phyloP scores from a whole-genome alignment of 1,140 invertebrate genomes.

The Globodera ellingtonae region DNA sequence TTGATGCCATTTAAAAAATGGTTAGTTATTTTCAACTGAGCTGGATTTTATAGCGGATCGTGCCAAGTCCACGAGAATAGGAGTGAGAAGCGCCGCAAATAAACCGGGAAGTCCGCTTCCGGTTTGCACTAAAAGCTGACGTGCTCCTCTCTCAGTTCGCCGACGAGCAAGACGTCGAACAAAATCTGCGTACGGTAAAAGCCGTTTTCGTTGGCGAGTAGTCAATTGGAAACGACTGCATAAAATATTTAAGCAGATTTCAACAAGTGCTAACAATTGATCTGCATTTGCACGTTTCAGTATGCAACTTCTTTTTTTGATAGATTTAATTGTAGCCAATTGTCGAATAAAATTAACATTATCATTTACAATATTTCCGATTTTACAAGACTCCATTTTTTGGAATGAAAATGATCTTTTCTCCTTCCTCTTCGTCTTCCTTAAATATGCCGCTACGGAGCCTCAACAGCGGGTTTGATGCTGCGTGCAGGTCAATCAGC shows the following conservation, averaged over 20 bases:
- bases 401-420: slow-evolving; percentile 27
- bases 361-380: slow-evolving; percentile 12
- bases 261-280: slow-evolving; percentile 19
- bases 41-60: background rate
- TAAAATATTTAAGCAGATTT: slow-evolving; percentile 11
- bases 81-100: slow-evolving; percentile 7
- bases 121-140: background rate
- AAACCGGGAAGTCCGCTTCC: background rate
- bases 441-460: slow-evolving; percentile 28
- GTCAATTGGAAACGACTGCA: background rate
- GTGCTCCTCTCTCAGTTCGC: background rate
- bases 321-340: slow-evolving; percentile 8
- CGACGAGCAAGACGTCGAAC: background rate
- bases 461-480: slow-evolving; percentile 12
- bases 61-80: slow-evolving; percentile 10
- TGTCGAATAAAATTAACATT: slow-evolving; percentile 19
- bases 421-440: slow-evolving; percentile 11
- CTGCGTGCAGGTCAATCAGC: slow-evolving; percentile 16
- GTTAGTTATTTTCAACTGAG: background rate
- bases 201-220: background rate
- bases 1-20: slow-evolving; percentile 17
- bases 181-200: background rate
- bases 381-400: slow-evolving; percentile 10
- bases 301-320: background rate
- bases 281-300: background rate